Base-by-base conservation (phyloP, 2,888 invertebrate species). In the Tetranychus piercei region DNA sequence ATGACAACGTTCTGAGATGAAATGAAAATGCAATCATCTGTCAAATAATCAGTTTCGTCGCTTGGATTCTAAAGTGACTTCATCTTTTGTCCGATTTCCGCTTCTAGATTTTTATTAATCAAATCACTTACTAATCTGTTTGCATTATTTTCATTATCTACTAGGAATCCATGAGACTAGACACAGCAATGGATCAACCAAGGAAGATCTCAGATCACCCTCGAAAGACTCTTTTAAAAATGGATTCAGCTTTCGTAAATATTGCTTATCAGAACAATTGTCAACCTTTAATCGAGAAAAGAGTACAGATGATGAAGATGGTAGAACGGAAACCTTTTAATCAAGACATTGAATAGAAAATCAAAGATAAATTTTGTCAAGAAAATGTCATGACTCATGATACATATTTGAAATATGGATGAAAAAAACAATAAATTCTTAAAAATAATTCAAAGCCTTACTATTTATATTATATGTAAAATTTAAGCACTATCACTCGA, bases 171-270 rank as follows among this genome's bases (percentile, higher is more conserved):
- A 69, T 18, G 69, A 69, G 22, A 22, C 34, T 69, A 22, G 69
- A 69, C 69, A 69, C 22, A 69, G 69, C 20, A 69, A 20, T 69
- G 69, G 69, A 22, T 69, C 69, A 69, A 22, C 69, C 20, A 69
- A 69, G 22, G 69, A 69, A 23, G 69, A 69, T 69, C 34, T 69
- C 69, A 20, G 69, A 15, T 55, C 55, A 55, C 55, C 55, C 9
- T 55, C 55, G 15, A 55, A 55, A 55, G 55, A 55, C 15, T 55
- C 55, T 9, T 55, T 55, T 55, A 15, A 9, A 22, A 69, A 69
- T 23, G 69, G 69, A 69, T 69, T 69, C 22, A 23, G 34, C 20
- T 23, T 23, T 22, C 20, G 69, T 20, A 69, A 69, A 69, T 69
- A 69, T 69, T 69, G 69, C 34, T 11, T 69, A 69, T 20, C 34